Evolutionary conservation across 2,113 vertebrate genomes (phyloP).

Genomic region (Tachuris rubrigastra): DNA sequence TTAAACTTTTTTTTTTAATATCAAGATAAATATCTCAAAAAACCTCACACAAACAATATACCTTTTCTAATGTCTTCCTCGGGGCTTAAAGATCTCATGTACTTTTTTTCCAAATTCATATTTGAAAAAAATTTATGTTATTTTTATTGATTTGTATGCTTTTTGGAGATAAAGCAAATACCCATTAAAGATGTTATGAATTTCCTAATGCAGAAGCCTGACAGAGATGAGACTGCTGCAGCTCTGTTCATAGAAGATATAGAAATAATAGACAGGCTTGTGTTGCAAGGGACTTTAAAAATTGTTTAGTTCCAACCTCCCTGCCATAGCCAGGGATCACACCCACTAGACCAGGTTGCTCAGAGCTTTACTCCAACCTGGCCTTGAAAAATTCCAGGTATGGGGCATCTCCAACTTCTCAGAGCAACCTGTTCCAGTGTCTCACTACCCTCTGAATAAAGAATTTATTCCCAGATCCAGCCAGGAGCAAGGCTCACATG

Average conservation of each 20-base stretch:
- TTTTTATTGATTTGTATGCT: background rate
- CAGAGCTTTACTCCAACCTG: background rate
- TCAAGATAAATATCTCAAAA: background rate
- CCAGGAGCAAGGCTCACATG: background rate
- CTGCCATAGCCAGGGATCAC: background rate
- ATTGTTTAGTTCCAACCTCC: rapidly evolving
- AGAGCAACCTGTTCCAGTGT: background rate
- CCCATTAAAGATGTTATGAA: background rate
- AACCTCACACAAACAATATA: background rate
- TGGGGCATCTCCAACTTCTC: background rate
- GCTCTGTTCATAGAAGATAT: background rate
- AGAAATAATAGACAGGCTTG: background rate
- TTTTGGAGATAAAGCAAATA: background rate
- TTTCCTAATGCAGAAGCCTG: background rate
- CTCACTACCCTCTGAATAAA: background rate
- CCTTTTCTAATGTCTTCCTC: background rate
- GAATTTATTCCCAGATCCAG: background rate
- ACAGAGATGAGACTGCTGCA: background rate
- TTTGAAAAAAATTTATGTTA: background rate
- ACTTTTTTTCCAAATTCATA: background rate
- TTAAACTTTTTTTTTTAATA: background rate
- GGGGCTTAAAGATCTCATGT: background rate
- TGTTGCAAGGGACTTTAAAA: background rate
- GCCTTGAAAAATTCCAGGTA: background rate
- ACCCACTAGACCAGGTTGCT: background rate